Evolutionary conservation across 2,797 vertebrate genomes (phyloP).

Genomic region (Telmatherina bonti): DNA sequence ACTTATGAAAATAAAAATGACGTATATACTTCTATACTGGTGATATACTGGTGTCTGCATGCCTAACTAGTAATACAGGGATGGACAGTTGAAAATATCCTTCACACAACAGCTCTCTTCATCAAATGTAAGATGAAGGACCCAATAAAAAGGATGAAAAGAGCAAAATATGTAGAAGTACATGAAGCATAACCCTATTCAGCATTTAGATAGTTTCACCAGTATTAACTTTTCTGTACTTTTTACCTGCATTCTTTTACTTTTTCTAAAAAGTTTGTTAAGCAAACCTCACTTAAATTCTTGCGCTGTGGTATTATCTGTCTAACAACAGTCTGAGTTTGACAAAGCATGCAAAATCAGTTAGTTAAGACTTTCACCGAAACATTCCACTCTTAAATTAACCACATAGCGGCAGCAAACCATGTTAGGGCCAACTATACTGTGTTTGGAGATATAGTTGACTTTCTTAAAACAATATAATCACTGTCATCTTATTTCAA

Average conservation of each 20-base stretch:
- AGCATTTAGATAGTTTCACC: not conserved
- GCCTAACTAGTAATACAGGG: conserved; percentile 40
- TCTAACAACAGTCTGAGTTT: not conserved
- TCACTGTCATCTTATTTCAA: too few species aligned
- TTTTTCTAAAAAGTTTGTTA: not conserved
- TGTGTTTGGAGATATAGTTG: not conserved
- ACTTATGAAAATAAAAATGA: conserved; percentile 40
- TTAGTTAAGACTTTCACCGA: not conserved
- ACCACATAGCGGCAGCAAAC: not conserved
- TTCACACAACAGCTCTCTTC: conserved; percentile 1
- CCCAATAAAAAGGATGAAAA: too few species aligned
- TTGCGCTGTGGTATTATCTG: too few species aligned
- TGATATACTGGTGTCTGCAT: conserved; percentile 32
- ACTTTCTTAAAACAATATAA: too few species aligned
- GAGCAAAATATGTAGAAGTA: not conserved
- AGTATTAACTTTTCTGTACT: too few species aligned
- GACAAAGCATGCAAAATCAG: not conserved
- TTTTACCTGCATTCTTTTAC: not conserved
- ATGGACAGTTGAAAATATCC: conserved; percentile 18
- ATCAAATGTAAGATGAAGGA: conserved; percentile 25
- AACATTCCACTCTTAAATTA: not conserved
- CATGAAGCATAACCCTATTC: not conserved
- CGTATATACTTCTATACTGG: conserved; percentile 25
- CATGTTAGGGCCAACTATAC: not conserved
- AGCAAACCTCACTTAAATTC: not conserved